These are phyloP conservation scores for Phyllotis vaccarum DNA, from an alignment of 2,797 vertebrate genomes.

Conservation along the genomic window DNA sequence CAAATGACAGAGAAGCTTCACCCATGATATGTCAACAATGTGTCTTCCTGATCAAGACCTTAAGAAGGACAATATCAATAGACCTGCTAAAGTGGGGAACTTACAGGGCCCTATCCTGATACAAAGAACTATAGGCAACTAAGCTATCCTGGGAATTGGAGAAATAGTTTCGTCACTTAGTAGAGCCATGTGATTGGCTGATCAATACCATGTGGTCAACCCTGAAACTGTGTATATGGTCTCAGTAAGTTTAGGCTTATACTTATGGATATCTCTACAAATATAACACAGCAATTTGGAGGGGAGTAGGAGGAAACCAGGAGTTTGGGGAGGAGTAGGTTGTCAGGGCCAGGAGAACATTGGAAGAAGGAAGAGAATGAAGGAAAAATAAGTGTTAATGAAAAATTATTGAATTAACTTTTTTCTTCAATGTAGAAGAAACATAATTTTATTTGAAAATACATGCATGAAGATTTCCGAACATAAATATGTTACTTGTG, in stretches of 20 bases:
- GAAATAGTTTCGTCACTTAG: neutral
- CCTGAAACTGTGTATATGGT: no score
- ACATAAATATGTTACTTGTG: neutral
- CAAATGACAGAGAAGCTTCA: neutral
- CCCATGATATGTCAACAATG: neutral
- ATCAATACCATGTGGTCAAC: neutral
- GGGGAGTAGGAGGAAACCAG: neutral
- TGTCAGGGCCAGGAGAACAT: neutral
- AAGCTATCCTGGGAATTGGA: neutral
- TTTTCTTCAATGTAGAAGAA: slow-evolving; percentile 18
- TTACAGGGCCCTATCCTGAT: neutral
- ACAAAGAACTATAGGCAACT: neutral
- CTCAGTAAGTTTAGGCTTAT: neutral
- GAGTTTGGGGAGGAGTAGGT: neutral
- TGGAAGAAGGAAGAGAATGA: neutral
- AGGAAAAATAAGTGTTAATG: neutral
- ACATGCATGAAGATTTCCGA: neutral
- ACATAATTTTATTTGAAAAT: slow-evolving; percentile 29
- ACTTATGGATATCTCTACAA: neutral
- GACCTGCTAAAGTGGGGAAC: neutral
- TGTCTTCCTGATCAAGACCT: neutral
- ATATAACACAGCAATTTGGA: neutral
- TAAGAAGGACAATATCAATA: neutral
- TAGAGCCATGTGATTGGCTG: no score
- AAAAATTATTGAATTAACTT: neutral